phyloP scores from a whole-genome alignment of 2,113 vertebrate species.

The Ciconia stormi region DNA sequence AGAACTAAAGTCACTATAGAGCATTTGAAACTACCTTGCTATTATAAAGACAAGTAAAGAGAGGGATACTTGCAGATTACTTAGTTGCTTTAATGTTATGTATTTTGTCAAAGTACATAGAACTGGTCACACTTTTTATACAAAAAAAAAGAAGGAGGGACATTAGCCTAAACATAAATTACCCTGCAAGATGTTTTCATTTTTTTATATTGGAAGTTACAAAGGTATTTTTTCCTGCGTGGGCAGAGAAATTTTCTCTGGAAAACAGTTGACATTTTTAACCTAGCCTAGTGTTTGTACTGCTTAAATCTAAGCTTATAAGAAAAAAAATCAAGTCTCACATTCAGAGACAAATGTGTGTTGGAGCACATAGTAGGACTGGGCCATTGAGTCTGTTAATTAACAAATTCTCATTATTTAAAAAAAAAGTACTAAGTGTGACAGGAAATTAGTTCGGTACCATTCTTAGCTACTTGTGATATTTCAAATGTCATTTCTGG shows the following conservation, averaged over 20 bases:
- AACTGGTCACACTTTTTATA: neutral
- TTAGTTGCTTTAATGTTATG: neutral
- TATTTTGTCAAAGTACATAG: neutral
- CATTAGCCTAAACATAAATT: neutral
- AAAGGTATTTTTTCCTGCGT: neutral
- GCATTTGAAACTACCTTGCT: neutral
- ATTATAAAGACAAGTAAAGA: neutral
- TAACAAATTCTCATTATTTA: neutral
- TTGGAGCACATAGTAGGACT: neutral
- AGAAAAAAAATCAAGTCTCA: neutral
- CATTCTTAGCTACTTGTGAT: neutral
- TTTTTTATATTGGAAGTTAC: neutral
- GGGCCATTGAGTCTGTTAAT: neutral
- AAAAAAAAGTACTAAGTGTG: neutral
- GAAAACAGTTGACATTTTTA: neutral
- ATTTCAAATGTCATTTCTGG: neutral
- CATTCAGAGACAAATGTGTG: neutral
- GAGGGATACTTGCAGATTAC: neutral
- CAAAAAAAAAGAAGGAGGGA: neutral
- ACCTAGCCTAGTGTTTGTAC: neutral
- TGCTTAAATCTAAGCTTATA: neutral
- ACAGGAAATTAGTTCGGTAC: neutral
- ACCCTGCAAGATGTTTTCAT: neutral
- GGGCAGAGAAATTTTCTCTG: neutral
- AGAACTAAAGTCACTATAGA: neutral